Evolutionary conservation across 2,888 invertebrate genomes (phyloP), one percentile per base, ranked within the genome.

Genomic region (Empis livida): DNA sequence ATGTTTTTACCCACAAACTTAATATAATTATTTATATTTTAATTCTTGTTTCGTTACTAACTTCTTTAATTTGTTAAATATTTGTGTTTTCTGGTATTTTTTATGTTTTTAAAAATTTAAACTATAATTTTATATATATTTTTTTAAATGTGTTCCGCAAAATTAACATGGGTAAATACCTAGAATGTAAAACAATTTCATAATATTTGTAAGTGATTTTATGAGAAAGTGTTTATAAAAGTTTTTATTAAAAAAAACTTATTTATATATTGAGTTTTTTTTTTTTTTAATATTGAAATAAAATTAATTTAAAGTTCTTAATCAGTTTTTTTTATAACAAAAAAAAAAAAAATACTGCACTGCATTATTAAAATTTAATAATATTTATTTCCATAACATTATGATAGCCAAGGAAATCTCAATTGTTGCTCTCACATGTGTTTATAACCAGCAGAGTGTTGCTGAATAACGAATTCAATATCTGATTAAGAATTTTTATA

Each of bases 111-210:
- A 17, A 27, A 17, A 14, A 32, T 35, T 37, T 45, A 31, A 13
- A 31, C 30, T 38, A 32, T 15, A 42, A 45, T 42, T 38, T 39
- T 27, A 17, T 42, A 37, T 44, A 42, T 45, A 38, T 45, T 27
- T 35, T 16, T 23, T 35, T 39, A 20, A 20, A n/a, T 38, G 9
- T n/a, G 13, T 20, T 64, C 67, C 67, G 64, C 65, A 63, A 63
- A 66, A 66, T 67, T 68, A 68, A 69, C 69, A 69, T 55, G 68
- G 68, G 62, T 68, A 68, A 64, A 68, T 67, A 61, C 68, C 68
- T 68, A 67, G 57, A 66, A 67, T 57, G 55, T 49, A 57, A 58
- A 58, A 53, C 50, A 57, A 52, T 53, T 49, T 51, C 39, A 55
- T 45, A 52, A 45, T 45, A 48, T 47, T 41, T 42, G 46, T 50